Conservation (phyloP, 2,797 vertebrate genomes). For the Hyperoplus immaculatus region DNA sequence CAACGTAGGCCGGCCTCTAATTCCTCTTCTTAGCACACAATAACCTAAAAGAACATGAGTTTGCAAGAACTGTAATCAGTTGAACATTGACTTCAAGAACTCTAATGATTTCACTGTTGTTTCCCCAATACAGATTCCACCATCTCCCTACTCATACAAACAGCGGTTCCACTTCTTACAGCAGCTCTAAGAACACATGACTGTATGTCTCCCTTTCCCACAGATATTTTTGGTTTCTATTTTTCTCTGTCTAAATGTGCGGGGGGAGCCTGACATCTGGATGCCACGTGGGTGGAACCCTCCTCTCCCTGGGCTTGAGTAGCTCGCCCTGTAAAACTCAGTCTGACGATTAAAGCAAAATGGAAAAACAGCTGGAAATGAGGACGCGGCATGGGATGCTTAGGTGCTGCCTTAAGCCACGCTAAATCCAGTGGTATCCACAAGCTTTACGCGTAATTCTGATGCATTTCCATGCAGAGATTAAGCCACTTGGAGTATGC, state of each 20-base stretch:
- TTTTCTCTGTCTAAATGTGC: conserved; percentile 14
- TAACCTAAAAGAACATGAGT: neutral
- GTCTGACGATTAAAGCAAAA: conserved; percentile 32
- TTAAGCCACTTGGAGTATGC: conserved; percentile 60
- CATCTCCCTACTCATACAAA: too few species aligned
- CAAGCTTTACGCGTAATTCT: conserved; percentile 45
- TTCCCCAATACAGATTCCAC: neutral
- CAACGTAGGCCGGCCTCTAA: neutral
- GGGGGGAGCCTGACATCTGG: conserved; percentile 68
- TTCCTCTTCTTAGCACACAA: conserved; percentile 28
- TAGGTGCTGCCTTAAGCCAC: conserved; percentile 47
- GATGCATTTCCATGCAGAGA: conserved; percentile 58
- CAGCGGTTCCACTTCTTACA: neutral
- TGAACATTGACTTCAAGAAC: neutral
- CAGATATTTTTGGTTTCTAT: conserved; percentile 21
- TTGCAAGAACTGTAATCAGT: neutral
- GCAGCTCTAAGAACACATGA: neutral
- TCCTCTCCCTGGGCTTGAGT: conserved; percentile 7
- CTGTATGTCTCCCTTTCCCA: neutral
- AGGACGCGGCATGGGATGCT: conserved; percentile 29
- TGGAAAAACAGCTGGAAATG: conserved; percentile 51
- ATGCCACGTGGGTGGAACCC: conserved; percentile 62
- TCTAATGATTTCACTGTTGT: neutral
- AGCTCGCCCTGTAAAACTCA: conserved; percentile 28
- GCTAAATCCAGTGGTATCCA: conserved; percentile 41